Evolutionary conservation across 2,888 invertebrate species (phyloP).

Genomic region (Hyposoter dolosus): DNA sequence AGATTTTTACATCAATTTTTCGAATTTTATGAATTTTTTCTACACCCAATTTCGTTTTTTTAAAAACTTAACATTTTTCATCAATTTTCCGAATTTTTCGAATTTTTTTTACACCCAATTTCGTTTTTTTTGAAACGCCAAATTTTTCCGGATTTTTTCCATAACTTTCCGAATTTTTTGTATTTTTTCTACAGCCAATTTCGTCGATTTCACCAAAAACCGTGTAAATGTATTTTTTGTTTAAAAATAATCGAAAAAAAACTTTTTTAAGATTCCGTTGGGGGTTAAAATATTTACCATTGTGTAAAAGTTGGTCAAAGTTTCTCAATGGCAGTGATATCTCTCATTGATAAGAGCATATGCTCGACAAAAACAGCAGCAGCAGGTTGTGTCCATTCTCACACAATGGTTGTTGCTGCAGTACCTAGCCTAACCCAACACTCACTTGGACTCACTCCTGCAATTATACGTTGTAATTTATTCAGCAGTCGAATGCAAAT

Average conservation of each 20-base stretch:
- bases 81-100: not conserved
- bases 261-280: not conserved
- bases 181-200: too few relatives aligned
- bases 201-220: too few relatives aligned
- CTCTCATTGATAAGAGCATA: slow-evolving; percentile 69
- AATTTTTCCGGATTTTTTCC: not conserved
- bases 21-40: not conserved
- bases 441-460: slow-evolving; percentile 6
- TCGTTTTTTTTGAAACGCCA: not conserved
- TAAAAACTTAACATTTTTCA: not conserved
- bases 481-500: not conserved
- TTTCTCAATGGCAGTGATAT: slow-evolving; percentile 53
- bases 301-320: slow-evolving; percentile 3
- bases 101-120: not conserved
- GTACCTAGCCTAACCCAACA: slow-evolving; percentile 73
- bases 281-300: slow-evolving; percentile 56
- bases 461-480: not conserved
- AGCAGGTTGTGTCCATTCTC: slow-evolving; percentile 25
- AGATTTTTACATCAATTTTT: not conserved
- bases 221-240: too few relatives aligned
- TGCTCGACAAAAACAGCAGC: slow-evolving; percentile 3
- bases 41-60: not conserved
- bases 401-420: slow-evolving; percentile 54
- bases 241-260: not conserved
- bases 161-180: too few relatives aligned